Evolutionary conservation across 2,113 vertebrate genomes (phyloP), one percentile per base, ranked within the genome.

Genomic region (Saccopteryx bilineata): DNA sequence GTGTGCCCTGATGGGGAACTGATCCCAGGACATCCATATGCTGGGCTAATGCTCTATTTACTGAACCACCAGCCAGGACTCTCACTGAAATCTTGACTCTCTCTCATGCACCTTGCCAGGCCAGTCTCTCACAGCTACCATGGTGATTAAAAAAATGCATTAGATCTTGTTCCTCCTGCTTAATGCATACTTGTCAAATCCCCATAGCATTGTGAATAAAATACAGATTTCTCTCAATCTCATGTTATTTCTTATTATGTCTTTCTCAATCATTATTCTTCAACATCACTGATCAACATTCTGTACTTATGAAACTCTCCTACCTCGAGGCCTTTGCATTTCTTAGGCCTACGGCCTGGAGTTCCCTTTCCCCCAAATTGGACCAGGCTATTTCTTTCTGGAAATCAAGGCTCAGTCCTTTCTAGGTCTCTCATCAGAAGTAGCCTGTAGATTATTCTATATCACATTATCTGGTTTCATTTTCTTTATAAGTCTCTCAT

Each of bases 121-220:
- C 9, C 24, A 23, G 10, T 85, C 46, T 85, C 50, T 60, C 31
- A 12, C 4, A 79, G 60, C 24, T 80, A 23, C 26, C 39, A 9
- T 10, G 12, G 14, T 28, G 54, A 61, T 69, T 18, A 13, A 17
- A 61, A 9, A 26, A 81, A 18, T 15, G 74, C 56, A 33, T 2
- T 2, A 14, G 19, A 58, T 60, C n/a, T 21, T 54, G 0, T 48
- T 88, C 66, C 4, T 31, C 3, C 14, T 56, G 9, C 6, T 87
- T 61, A 90, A 39, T 68, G 54, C 61, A 96, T 90, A 84, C 78
- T 58, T 9, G 4, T 56, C 52, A 74, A 90, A 69, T 54, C 78
- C 76, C 13, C 18, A 68, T 15, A 74, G 19, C 2, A 31, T 4
- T 84, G 74, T 85, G 68, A 72, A 88, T 65, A 58, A 87, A 93